Evolutionary conservation across 2,113 vertebrate species (phyloP), one percentile per base, ranked within the genome.

Genomic region (Syrrhaptes paradoxus): DNA sequence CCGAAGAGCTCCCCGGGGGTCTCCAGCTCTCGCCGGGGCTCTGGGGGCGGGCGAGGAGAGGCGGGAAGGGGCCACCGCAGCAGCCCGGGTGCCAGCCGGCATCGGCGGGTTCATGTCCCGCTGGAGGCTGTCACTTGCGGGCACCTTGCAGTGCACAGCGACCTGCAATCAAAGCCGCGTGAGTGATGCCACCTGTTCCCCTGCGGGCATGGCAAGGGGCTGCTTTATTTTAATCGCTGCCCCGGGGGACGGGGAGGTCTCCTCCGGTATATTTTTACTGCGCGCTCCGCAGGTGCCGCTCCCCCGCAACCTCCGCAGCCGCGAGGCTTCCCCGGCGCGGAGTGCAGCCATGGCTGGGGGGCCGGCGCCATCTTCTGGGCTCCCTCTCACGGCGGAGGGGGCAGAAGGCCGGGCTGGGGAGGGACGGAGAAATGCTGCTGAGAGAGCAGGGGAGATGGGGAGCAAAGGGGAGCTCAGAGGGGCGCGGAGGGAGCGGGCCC

Each of bases 341-440:
- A 34, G 7, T 2, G 20, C 32, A 6, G 57, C 41, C 11, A 36
- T 25, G 62, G 78, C 48, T 70, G 91, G 87, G 93, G 19, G 78
- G 12, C 90, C 78, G 88, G 93, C 90, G 95, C 96, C 96, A 87
- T 38, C 96, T 97, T 49, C 91, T 81, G 97, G 96, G 68, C 90
- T 52, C 8, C 18, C 4, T 14, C 18, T n/a, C 19, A 13, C 7
- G 32, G 73, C 26, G 16, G 38, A 49, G 29, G 6, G 32, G 38
- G 41, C 12, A 36, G 46, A 17, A 38, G 10, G 9, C 10, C 26
- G 10, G 31, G 29, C 32, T 4, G 73, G 21, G 31, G 18, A 15
- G 34, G 45, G 25, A 1, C 52, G 24, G 15, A 10, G 32, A 29
- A 15, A 7, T 10, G 29, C 21, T 7, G 46, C 83, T 22, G 71